phyloP scores from a whole-genome alignment of 2,113 vertebrate genomes.

The Pyxicephalus adspersus region DNA sequence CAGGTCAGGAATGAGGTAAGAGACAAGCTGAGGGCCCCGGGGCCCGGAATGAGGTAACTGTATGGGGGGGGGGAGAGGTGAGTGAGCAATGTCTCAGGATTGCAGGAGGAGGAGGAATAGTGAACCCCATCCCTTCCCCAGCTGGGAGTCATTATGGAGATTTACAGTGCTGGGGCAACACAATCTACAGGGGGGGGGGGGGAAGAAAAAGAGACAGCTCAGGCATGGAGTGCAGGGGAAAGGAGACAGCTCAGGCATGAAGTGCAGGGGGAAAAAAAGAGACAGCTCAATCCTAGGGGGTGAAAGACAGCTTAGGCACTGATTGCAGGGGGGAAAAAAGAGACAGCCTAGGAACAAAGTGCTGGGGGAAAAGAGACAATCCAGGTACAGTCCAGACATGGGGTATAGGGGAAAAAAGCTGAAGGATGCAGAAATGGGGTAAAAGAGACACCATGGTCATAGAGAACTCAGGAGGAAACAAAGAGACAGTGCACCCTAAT shows the following conservation, averaged over 20 bases:
- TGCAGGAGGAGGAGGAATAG: constrained; percentile 5
- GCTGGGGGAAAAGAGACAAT: neutral
- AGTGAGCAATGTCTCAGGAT: constrained; percentile 50
- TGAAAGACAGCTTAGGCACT: too few relatives aligned
- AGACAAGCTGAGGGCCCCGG: neutral
- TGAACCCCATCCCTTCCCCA: constrained; percentile 28
- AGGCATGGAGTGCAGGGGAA: neutral
- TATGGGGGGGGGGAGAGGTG: constrained; percentile 17
- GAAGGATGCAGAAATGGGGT: too few relatives aligned
- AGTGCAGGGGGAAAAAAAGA: neutral
- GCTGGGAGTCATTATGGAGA: constrained; percentile 46
- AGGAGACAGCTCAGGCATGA: neutral
- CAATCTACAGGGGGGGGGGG: neutral
- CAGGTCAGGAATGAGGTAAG: constrained; percentile 21
- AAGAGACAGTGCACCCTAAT: too few relatives aligned
- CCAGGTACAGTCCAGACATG: neutral
- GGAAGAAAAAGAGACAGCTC: constrained; percentile 21
- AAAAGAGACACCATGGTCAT: too few relatives aligned
- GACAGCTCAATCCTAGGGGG: neutral
- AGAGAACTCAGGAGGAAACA: too few relatives aligned
- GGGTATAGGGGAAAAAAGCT: neutral
- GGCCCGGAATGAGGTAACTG: constrained; percentile 36
- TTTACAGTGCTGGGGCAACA: constrained; percentile 10
- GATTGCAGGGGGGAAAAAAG: neutral
- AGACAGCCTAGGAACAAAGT: neutral